Evolutionary conservation across 2,888 invertebrate species (phyloP).

Genomic region (Lamellibrachia satsuma): DNA sequence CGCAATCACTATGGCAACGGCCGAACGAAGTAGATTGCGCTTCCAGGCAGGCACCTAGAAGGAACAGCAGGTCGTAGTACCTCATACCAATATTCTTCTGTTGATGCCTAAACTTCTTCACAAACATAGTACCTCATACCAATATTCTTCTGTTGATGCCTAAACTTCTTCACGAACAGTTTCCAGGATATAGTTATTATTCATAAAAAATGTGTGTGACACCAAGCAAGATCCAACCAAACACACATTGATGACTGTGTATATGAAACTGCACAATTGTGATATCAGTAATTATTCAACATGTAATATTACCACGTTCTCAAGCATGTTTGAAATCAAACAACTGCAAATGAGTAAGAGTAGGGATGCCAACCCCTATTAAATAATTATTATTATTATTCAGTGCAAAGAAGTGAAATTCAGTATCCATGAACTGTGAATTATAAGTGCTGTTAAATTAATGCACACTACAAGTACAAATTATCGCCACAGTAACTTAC

Average conservation of each 20-base stretch:
- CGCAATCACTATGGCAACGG: background rate
- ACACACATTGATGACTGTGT: too few species aligned
- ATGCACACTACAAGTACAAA: background rate
- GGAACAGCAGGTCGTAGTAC: background rate
- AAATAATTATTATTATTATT: background rate
- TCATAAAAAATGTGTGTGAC: background rate
- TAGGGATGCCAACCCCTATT: background rate
- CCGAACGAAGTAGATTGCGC: constrained; percentile 14
- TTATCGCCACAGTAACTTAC: background rate
- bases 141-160: background rate
- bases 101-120: background rate
- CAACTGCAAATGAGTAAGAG: background rate
- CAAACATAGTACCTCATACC: background rate
- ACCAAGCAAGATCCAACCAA: background rate
- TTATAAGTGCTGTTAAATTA: background rate
- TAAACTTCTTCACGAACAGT: background rate
- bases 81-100: background rate
- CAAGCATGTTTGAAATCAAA: too few species aligned
- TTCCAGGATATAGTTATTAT: background rate
- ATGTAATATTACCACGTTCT: too few species aligned
- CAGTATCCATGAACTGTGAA: background rate
- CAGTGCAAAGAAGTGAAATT: background rate
- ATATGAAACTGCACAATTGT: too few species aligned
- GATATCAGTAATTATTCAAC: too few species aligned
- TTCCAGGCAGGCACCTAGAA: constrained; percentile 22